A percentile compares a stretch with the other conserved stretches of the same genome.
phyloP scores from a whole-genome alignment of 2,797 vertebrate species.

The Manis javanica region DNA sequence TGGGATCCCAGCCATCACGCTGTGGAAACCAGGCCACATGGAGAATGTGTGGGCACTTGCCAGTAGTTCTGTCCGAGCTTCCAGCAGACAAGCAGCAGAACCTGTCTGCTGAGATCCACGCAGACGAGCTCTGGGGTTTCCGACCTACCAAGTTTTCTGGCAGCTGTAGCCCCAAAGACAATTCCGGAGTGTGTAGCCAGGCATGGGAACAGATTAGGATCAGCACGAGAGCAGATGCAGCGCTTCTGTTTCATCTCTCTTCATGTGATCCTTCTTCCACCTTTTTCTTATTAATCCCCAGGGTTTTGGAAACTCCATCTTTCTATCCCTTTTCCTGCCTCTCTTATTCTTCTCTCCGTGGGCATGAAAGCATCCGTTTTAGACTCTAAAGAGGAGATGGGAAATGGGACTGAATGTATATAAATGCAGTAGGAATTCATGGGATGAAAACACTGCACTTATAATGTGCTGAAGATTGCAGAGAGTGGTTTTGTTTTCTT shows the following conservation, averaged over 20 bases:
- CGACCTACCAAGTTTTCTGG: background rate
- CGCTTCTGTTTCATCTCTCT: background rate
- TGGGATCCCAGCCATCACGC: background rate
- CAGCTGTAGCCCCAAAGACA: background rate
- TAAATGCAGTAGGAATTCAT: background rate
- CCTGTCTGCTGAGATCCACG: background rate
- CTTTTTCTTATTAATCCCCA: background rate
- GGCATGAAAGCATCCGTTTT: slow-evolving; percentile 12
- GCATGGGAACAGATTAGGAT: background rate
- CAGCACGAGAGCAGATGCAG: background rate
- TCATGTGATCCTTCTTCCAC: background rate
- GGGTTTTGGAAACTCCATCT: background rate
- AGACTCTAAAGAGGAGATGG: background rate
- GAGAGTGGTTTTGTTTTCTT: background rate
- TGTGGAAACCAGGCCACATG: background rate
- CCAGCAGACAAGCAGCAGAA: background rate
- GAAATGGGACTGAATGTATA: background rate
- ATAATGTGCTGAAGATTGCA: background rate
- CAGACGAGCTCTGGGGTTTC: background rate
- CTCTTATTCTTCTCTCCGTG: slow-evolving; percentile 30
- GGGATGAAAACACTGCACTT: background rate
- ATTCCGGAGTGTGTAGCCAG: background rate
- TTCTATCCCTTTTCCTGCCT: slow-evolving; percentile 15
- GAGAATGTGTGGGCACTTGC: background rate
- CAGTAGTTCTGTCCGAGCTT: background rate